A percentile compares a stretch with the other conserved stretches of the same genome.
Evolutionary conservation across 2,797 vertebrate genomes (phyloP).

Genomic region (Anguilla marmorata): DNA sequence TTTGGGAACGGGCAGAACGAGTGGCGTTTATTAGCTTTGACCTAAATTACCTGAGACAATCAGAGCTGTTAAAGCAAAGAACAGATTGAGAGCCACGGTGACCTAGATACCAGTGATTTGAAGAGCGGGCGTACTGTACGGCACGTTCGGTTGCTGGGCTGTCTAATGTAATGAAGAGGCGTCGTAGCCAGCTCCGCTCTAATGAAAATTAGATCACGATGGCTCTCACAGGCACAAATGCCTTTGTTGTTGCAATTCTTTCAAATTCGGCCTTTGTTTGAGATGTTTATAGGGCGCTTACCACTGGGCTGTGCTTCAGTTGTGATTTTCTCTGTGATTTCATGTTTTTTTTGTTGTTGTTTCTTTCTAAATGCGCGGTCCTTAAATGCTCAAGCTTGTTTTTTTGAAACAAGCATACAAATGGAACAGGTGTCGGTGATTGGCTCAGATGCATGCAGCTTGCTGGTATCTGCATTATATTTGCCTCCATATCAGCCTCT

Average conservation of each 20-base stretch:
- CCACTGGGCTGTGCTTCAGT: constrained; percentile 28
- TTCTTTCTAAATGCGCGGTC: not conserved
- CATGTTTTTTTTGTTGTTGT: not conserved
- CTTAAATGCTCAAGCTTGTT: not conserved
- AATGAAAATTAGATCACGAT: constrained; percentile 67
- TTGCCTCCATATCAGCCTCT: not conserved
- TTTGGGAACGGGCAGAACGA: constrained; percentile 36
- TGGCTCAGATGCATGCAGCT: not conserved
- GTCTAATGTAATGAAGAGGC: constrained; percentile 58
- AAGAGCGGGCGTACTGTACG: constrained; percentile 68
- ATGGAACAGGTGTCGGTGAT: not conserved
- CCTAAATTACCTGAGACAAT: constrained; percentile 76
- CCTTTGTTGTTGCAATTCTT: constrained; percentile 17
- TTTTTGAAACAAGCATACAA: not conserved
- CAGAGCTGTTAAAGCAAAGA: constrained; percentile 72
- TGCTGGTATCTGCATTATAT: not conserved
- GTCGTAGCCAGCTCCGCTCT: constrained; percentile 57
- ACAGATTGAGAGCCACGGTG: constrained; percentile 72
- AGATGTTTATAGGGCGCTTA: constrained; percentile 20
- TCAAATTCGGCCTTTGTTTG: constrained; percentile 28
- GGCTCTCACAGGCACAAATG: constrained; percentile 57
- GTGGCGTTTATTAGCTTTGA: constrained; percentile 72
- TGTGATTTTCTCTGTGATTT: constrained; percentile 36
- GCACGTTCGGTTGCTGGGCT: constrained; percentile 68
- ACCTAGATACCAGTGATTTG: constrained; percentile 74